Evolutionary conservation across 2,888 invertebrate species (phyloP).

Genomic region (Cantharis rustica): DNA sequence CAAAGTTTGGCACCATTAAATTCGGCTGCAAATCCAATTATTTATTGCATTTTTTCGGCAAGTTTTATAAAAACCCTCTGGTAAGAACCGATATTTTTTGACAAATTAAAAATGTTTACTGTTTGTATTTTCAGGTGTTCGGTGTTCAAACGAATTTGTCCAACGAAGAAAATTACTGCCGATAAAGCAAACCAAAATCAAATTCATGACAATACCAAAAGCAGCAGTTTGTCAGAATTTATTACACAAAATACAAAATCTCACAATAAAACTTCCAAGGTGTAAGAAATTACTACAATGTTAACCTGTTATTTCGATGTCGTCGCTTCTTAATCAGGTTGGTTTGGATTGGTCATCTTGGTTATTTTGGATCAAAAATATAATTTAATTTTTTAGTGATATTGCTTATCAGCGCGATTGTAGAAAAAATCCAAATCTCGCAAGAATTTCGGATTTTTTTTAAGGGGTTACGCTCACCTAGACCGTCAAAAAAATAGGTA

Average conservation of each 20-base stretch:
- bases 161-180: conserved; percentile 39
- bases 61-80: background rate
- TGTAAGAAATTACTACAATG: background rate
- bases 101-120: background rate
- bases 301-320: background rate
- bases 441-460: too few relatives aligned
- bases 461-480: too few relatives aligned
- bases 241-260: conserved; percentile 39
- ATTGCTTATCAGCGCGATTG: background rate
- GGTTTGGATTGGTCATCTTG: background rate
- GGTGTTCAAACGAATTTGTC: conserved; percentile 46
- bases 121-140: conserved; percentile 39
- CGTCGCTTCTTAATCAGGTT: background rate
- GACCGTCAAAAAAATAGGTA: too few relatives aligned
- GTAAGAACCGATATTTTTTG: background rate
- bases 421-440: background rate
- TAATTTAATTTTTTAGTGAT: background rate
- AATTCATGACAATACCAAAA: conserved; percentile 56
- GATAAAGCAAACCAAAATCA: conserved; percentile 55
- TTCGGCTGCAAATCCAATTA: conserved; percentile 85
- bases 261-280: background rate
- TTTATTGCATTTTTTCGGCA: conserved; percentile 1
- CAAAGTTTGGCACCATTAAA: conserved; percentile 91
- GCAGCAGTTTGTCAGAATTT: conserved; percentile 50
- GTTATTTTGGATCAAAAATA: background rate